These are phyloP conservation scores for Mirza zaza DNA, from an alignment of 2,113 vertebrate genomes.

Conservation along the genomic window DNA sequence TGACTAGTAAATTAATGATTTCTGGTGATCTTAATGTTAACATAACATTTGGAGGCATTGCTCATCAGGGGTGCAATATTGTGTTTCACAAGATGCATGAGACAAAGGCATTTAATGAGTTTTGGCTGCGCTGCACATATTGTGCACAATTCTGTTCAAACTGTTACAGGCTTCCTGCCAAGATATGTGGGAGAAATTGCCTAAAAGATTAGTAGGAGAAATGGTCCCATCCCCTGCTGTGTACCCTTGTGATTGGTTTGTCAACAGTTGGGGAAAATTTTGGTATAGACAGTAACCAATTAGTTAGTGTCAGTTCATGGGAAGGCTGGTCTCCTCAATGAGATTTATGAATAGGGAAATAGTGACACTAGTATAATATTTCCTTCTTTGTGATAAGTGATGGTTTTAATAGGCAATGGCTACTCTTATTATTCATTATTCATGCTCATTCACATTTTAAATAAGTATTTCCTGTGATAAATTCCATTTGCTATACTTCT, in stretches of 20 bases:
- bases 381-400: not conserved
- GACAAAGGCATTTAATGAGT: constrained; percentile 84
- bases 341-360: not conserved
- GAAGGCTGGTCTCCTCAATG: constrained; percentile 15
- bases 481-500: not conserved
- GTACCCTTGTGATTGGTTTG: constrained; percentile 75
- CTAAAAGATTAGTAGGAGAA: constrained; percentile 63
- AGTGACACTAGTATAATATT: not conserved
- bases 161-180: constrained; percentile 83
- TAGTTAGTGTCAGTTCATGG: constrained; percentile 74
- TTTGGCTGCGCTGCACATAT: constrained; percentile 79
- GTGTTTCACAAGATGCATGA: constrained; percentile 78
- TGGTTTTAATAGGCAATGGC: not conserved
- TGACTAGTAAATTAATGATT: constrained; percentile 83
- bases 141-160: constrained; percentile 81
- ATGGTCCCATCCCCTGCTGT: constrained; percentile 55
- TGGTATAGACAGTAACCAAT: constrained; percentile 69
- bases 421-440: constrained; percentile 27
- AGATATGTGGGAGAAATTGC: constrained; percentile 78
- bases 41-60: constrained; percentile 77
- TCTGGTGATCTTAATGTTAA: constrained; percentile 81
- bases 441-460: constrained; percentile 15
- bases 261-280: constrained; percentile 71
- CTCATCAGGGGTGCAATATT: constrained; percentile 81
- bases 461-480: constrained; percentile 51